Conservation (phyloP, 2,888 invertebrate genomes). For the Phyllotreta cruciferae region DNA sequence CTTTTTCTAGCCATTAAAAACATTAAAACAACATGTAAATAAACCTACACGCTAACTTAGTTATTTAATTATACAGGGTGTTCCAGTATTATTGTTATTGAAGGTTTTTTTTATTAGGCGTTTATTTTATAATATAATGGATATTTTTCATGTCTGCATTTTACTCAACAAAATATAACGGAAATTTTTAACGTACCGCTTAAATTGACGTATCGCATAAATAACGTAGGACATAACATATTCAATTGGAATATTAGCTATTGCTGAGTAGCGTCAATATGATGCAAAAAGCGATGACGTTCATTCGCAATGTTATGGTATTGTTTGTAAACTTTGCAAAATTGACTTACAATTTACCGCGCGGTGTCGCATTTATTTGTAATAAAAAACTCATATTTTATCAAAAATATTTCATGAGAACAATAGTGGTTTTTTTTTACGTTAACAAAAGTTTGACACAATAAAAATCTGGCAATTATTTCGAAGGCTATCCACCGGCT, state of each 20-base stretch:
- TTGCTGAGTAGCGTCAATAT: conserved; percentile 4
- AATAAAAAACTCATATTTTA: too few species aligned
- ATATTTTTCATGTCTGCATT: too few species aligned
- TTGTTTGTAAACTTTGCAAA: too few species aligned
- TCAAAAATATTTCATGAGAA: neutral
- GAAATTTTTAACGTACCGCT: too few species aligned
- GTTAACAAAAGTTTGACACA: neutral
- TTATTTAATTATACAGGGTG: conserved; percentile 16
- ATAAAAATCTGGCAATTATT: neutral
- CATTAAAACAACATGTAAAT: conserved; percentile 1
- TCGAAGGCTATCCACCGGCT: conserved; percentile 64
- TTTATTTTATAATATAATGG: conserved; percentile 2
- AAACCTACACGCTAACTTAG: neutral
- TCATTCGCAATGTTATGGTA: too few species aligned
- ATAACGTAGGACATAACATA: too few species aligned
- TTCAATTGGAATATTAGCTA: conserved; percentile 3
- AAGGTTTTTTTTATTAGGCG: too few species aligned
- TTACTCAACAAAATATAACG: too few species aligned
- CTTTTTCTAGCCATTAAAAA: conserved; percentile 6
- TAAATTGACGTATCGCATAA: too few species aligned
- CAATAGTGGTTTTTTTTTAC: neutral
- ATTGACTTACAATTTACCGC: too few species aligned
- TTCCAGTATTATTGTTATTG: conserved; percentile 10
- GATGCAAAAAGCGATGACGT: conserved; percentile 9
- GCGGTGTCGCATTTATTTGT: too few species aligned